Evolutionary conservation across 2,113 vertebrate species (phyloP), one percentile per base, ranked within the genome.

Genomic region (Apodemus sylvaticus): DNA sequence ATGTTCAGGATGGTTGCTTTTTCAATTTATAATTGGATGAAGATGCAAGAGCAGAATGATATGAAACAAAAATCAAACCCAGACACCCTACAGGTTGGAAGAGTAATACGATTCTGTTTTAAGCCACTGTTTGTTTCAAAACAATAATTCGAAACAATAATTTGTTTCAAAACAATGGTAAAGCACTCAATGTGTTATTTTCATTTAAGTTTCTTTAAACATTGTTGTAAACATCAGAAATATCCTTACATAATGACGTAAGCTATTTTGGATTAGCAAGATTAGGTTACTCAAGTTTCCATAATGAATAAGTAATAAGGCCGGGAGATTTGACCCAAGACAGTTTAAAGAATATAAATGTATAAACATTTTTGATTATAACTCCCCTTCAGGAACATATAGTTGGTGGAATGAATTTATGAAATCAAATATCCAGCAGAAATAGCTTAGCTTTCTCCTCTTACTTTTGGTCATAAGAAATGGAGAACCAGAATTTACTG

Each of bases 201-300:
- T 79, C 20, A 70, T 42, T 81, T 94, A 82, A 87, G 39, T 39
- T 48, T 78, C 14, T 51, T 88, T 64, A 34, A 68, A 83, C 11
- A 77, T 60, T 68, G 55, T 62, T 77, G 13, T 71, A 53, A 62
- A 66, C 68, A 90, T 74, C 83, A 53, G 26, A 51, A 78, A 71
- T 70, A 81, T 48, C 3, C 22, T n/a, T 62, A 89, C 1, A 68
- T 94, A 79, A 53, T 91, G 87, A 36, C 48, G 96, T 62, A 89
- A 64, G 48, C 79, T 89, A 86, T 86, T 42, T 86, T 64, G 58
- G 26, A 36, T 86, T 81, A 86, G 51, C 55, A 86, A 70, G 22
- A 81, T 91, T 58, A 89, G 85, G 24, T 73, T 94, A 89, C 6
- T 93, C 76, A 62, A 39, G 13, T 95, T 86, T 9, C 91, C 51